These are phyloP conservation scores for Clitarchus hookeri DNA, from an alignment of 2,888 invertebrate species.

Conservation along the genomic window DNA sequence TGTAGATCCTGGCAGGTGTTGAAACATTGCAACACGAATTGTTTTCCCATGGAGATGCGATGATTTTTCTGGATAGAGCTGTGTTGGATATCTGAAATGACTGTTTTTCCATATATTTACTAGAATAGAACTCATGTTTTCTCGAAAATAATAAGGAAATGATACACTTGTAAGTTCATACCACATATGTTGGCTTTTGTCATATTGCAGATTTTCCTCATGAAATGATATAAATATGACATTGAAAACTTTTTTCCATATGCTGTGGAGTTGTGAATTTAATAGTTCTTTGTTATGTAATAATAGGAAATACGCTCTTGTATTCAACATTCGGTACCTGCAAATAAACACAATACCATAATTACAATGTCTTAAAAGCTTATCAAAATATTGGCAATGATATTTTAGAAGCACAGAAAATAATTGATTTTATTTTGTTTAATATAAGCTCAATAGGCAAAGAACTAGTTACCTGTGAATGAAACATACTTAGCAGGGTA, in stretches of 20 bases:
- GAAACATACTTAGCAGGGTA: no score
- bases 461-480: no score
- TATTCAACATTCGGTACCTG: slow-evolving; percentile 71
- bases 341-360: slow-evolving; percentile 32
- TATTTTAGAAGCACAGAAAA: no score
- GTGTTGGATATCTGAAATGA: neutral
- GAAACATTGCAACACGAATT: neutral
- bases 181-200: neutral
- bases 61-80: neutral
- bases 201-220: neutral
- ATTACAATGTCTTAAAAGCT: no score
- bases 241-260: slow-evolving; percentile 71
- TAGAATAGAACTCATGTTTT: neutral
- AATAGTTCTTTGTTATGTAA: slow-evolving; percentile 72
- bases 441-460: no score
- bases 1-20: neutral
- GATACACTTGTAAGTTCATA: neutral
- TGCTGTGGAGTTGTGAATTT: slow-evolving; percentile 65
- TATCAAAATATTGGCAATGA: no score
- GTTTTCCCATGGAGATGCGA: neutral
- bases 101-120: neutral
- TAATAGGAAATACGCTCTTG: slow-evolving; percentile 71
- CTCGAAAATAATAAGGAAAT: neutral
- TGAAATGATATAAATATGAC: slow-evolving; percentile 32
- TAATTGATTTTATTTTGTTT: no score